Evolutionary conservation across 2,888 invertebrate genomes (phyloP).

Genomic region (Stictocephala bisonia): DNA sequence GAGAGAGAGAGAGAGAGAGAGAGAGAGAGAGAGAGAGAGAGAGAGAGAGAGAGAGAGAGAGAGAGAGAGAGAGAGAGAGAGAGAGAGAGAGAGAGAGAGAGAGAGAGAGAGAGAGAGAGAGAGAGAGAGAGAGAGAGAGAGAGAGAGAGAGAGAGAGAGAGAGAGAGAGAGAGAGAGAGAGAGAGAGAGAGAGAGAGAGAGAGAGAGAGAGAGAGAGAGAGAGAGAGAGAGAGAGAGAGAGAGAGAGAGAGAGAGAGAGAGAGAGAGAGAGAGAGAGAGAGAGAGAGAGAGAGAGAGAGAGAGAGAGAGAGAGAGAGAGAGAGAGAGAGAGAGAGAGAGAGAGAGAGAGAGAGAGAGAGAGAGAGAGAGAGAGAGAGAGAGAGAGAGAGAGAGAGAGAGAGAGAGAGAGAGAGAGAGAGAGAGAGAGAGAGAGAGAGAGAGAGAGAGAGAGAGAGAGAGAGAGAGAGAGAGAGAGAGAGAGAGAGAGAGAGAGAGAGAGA

Average conservation of each 20-base stretch:
- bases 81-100: background rate
- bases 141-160: background rate
- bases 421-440: background rate
- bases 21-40: background rate
- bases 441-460: background rate
- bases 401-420: background rate
- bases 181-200: background rate
- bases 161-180: background rate
- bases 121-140: background rate
- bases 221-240: background rate
- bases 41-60: background rate
- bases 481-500: no score
- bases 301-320: background rate
- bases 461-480: no score
- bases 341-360: background rate
- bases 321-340: background rate
- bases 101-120: background rate
- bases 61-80: background rate
- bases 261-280: background rate
- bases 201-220: background rate
- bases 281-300: background rate
- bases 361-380: background rate
- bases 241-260: background rate
- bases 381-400: background rate
- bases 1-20: background rate